These are phyloP conservation scores for Nannospalax galili DNA, from an alignment of 2,113 vertebrate species.

Conservation along the genomic window DNA sequence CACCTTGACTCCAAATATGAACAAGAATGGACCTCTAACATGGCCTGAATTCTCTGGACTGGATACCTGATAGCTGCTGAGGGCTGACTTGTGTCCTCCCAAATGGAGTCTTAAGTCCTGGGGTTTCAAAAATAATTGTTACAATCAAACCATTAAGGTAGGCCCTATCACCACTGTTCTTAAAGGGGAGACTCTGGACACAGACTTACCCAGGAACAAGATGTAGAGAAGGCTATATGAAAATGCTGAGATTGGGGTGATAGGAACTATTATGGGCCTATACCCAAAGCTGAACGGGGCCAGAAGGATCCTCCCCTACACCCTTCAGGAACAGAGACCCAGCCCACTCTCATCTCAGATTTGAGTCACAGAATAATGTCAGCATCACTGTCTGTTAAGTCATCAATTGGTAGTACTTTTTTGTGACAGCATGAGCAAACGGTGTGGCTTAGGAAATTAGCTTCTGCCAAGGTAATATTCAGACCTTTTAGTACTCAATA, in stretches of 20 bases:
- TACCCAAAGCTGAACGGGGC: background rate
- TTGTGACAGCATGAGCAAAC: background rate
- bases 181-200: background rate
- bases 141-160: background rate
- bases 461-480: background rate
- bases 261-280: background rate
- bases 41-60: background rate
- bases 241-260: background rate
- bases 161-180: background rate
- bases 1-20: background rate
- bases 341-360: background rate
- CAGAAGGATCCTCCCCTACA: background rate
- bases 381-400: background rate
- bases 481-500: background rate
- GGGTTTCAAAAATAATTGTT: background rate
- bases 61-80: background rate
- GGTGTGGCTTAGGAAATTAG: background rate
- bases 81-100: background rate
- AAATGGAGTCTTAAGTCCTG: background rate
- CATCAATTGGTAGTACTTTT: background rate
- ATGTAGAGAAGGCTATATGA: background rate
- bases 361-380: background rate
- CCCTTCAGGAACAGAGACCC: background rate
- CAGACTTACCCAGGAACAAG: background rate
- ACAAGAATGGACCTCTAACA: background rate